These are phyloP conservation scores for Ceriagrion tenellum DNA, from an alignment of 2,888 invertebrate genomes.

Conservation along the genomic window DNA sequence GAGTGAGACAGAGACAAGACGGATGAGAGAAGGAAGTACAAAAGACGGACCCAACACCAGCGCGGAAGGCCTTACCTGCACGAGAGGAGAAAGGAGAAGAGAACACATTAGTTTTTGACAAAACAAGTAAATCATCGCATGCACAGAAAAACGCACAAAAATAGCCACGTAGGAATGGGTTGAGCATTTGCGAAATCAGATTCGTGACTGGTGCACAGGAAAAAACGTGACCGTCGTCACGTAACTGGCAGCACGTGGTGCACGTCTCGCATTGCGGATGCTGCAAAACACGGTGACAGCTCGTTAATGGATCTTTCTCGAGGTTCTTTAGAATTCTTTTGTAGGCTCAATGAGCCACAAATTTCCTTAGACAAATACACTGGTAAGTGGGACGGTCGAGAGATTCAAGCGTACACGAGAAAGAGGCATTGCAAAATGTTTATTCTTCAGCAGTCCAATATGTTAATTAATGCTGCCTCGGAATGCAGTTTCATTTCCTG, in stretches of 20 bases:
- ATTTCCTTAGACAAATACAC: not conserved
- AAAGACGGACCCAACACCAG: slow-evolving; percentile 65
- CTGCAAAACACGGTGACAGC: not conserved
- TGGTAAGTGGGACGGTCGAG: no score
- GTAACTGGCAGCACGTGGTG: no score
- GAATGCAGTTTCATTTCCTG: no score
- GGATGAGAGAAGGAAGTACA: not conserved
- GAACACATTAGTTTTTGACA: not conserved
- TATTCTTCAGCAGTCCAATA: no score
- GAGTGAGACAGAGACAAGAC: not conserved
- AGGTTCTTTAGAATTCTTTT: not conserved
- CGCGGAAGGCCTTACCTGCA: slow-evolving; percentile 64
- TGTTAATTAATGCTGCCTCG: no score
- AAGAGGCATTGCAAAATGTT: no score
- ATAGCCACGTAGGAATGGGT: not conserved
- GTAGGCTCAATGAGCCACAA: not conserved
- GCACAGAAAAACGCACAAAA: not conserved
- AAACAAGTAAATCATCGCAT: not conserved
- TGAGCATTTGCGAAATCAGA: not conserved
- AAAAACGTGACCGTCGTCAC: no score
- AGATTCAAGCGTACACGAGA: no score
- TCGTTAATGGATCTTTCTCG: not conserved
- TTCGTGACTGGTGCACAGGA: not conserved
- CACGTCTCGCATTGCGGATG: not conserved
- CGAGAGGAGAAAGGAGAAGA: slow-evolving; percentile 10